Evolutionary conservation across 1,140 invertebrate species (phyloP), one percentile per base, ranked within the genome.

Genomic region (Stegodyphus mimosarum): DNA sequence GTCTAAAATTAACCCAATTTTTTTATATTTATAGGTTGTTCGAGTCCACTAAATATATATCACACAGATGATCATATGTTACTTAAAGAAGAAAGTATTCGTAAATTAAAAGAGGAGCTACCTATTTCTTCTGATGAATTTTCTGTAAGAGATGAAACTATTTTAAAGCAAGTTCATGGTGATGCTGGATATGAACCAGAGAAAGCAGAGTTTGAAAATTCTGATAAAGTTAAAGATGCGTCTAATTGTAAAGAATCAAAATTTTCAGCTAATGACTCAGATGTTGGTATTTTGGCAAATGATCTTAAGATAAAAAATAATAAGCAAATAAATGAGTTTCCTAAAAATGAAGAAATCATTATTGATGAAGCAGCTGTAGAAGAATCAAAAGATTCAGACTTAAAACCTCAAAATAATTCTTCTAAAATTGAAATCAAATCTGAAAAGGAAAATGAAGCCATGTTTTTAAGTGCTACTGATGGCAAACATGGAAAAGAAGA

Each of bases 91-190:
- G 81, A 84, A 84, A 67, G 13, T 49, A 48, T 69, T 55, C 49
- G 50, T 7, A 84, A 76, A 69, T 6, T 84, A 9, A 84, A 84
- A 60, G 81, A 84, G 60, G 81, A 84, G 70, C 51, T 76, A 6
- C 81, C 66, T 17, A 55, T 70, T 15, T 76, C 18, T n/a, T 60
- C 73, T 17, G 81, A 84, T 84, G 81, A 84, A 83, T 51, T 67
- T 18, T 74, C 6, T 81, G 64, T 86, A 51, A 81, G 74, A 52
- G 73, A 74, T 70, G 89, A 89, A 74, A 76, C 87, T 10, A 80
- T 75, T 48, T 84, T 88, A 13, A 86, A 88, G 80, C 88, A 89
- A 48, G 87, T 87, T 60, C 52, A 86, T 13, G 18, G 48, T 52
- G n/a, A 51, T 53, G 71, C 9, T 49, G n/a, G 76, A 74, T 17